Evolutionary conservation across 2,113 vertebrate species (phyloP).

Genomic region (Tonatia bakeri): DNA sequence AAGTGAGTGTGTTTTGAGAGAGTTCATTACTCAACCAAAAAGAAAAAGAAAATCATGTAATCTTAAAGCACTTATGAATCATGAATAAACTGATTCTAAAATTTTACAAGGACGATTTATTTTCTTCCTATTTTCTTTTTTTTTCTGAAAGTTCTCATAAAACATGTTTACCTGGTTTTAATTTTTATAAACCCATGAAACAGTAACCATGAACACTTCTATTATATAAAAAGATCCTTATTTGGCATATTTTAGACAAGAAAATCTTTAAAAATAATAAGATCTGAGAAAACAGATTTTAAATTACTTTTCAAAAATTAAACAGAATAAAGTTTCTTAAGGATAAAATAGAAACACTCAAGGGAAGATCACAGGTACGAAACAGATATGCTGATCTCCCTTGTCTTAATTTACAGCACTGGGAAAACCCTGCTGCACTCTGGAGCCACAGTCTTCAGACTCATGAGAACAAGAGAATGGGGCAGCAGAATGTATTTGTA

Average conservation of each 20-base stretch:
- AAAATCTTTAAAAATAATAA: background rate
- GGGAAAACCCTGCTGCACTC: background rate
- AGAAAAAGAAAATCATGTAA: background rate
- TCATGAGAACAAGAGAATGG: background rate
- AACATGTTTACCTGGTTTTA: background rate
- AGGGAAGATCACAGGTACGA: background rate
- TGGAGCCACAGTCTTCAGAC: background rate
- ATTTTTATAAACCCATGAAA: background rate
- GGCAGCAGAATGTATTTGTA: slow-evolving; percentile 49
- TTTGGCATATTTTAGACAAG: background rate
- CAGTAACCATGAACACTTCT: background rate
- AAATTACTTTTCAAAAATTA: background rate
- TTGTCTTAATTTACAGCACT: background rate
- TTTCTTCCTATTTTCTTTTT: background rate
- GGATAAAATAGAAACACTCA: background rate
- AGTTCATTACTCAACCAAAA: background rate
- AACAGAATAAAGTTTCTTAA: background rate
- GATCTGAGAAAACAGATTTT: background rate
- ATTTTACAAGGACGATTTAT: background rate
- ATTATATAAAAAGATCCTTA: background rate
- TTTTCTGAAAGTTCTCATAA: background rate
- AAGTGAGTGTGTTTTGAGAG: background rate
- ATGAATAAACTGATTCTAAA: background rate
- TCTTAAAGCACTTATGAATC: background rate
- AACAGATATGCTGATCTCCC: background rate